Evolutionary conservation across 2,888 invertebrate genomes (phyloP), one percentile per base, ranked within the genome.

Genomic region (Ichneumon xanthorius): DNA sequence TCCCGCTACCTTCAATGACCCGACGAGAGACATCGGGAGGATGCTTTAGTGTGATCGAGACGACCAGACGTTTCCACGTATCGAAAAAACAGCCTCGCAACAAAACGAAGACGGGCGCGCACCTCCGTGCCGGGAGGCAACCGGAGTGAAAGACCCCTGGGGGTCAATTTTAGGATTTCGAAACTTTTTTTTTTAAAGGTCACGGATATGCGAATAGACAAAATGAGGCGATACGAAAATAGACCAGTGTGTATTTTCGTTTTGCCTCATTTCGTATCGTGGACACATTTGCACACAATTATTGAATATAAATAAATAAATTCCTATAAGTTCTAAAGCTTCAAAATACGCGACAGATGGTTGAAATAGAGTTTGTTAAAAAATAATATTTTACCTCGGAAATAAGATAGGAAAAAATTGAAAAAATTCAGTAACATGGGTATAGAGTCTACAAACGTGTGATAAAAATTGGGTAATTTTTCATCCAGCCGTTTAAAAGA

Each of bases 21-120:
- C 73, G 33, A 14, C 16, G 61, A 61, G 61, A 30, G 33, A n/a
- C 61, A 16, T 22, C 33, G 22, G 11, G 76, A 72, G 48, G 53
- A 80, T 83, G 77, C 78, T 78, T 83, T 83, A 77, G 71, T 71
- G 37, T 55, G 73, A 45, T 58, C 63, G n/a, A 16, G n/a, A 16
- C 30, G 75, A 63, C 48, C 14, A 11, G 40, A 75, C 63, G 19
- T 75, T 63, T 63, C 33, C 48, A 63, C 55, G 72, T 30, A 45
- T 61, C 63, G 61, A 75, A 45, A 65, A 58, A 61, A 37, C 16
- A 40, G 61, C 63, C 30, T 67, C 55, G 77, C 5, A 50, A 53
- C 48, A 58, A 58, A 30, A 33, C 11, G 11, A 68, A 68, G 16
- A 68, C 68, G 22, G 6, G 22, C 26, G 37, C 11, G 2, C 22